Base-by-base conservation (phyloP, 2,797 vertebrate genomes). In the Chloroceryle inda region DNA sequence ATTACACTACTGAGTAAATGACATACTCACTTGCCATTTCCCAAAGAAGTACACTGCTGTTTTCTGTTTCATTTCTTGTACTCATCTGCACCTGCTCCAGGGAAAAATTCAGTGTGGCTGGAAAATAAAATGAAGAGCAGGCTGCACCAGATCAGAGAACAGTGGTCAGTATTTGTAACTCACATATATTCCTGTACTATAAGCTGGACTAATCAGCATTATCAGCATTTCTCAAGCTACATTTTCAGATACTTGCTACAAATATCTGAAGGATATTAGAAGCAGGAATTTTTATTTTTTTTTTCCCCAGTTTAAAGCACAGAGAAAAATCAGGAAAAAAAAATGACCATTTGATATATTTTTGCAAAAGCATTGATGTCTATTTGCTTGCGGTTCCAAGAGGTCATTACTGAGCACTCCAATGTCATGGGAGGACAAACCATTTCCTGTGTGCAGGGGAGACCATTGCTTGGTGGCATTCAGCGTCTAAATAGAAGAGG, bases 1-100 rank as follows among this genome's bases (percentile, higher is more conserved):
- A 91, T 88, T 56, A 85, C 53, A 64, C 73, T 45, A 79, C 76
- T 61, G 91, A 73, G 81, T 73, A 92, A 92, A 88, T 90, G 74
- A 94, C 5, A 71, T 21, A 85, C 68, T 73, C 68, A 31, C 62
- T 92, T 94, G 66, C 53, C 52, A 40, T 88, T 88, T 91, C 35
- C 66, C 40, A 49, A 38, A 82, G 87, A 52, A 81, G 64, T 67
- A 22, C 52, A 13, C 42, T 88, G 69, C 72, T 89, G 62, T 49
- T 67, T 50, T 77, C 81, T 86, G 31, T 77, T 93, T 87, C 62
- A 58, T 35, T 66, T 94, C 85, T 81, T 8, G 8, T 63, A 38
- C 61, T 85, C 58, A 84, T 68, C 85, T 79, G 75, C 78, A 82
- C 85, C 93, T 91, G 82, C 74, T 85, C 68, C 29, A 29, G 58